These are phyloP conservation scores for Neoascia interrupta DNA, from an alignment of 2,888 invertebrate species.

Conservation along the genomic window DNA sequence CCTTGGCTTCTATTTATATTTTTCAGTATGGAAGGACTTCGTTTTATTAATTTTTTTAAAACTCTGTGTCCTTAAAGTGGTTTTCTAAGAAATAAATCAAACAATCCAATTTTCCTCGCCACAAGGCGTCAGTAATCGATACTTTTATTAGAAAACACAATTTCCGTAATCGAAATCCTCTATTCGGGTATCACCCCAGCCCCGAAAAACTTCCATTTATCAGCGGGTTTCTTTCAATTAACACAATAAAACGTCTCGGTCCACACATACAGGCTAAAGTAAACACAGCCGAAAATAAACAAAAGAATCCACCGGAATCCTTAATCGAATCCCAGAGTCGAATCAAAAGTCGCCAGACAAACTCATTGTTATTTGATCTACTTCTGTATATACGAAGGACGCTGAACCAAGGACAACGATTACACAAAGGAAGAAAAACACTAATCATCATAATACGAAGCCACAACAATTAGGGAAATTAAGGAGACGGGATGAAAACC, in stretches of 20 bases:
- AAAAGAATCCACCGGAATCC: conserved; percentile 3
- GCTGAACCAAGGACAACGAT: background rate
- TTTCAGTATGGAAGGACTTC: too few species aligned
- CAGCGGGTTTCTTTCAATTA: conserved; percentile 22
- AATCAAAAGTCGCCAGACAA: conserved; percentile 25
- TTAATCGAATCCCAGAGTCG: conserved; percentile 24
- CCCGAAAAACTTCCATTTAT: background rate
- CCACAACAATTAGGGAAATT: conserved; percentile 47
- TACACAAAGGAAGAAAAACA: background rate
- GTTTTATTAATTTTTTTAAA: too few species aligned
- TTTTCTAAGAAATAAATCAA: too few species aligned
- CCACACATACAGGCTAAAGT: too few species aligned
- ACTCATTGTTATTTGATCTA: conserved; percentile 4
- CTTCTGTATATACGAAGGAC: too few species aligned
- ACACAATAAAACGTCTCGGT: conserved; percentile 21
- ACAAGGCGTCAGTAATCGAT: conserved; percentile 28
- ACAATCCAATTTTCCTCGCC: conserved; percentile 26
- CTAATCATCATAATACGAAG: background rate
- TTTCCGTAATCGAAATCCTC: conserved; percentile 24
- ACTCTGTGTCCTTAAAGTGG: too few species aligned
- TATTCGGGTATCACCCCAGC: background rate
- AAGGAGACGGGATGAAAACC: background rate
- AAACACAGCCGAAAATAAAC: conserved; percentile 3
- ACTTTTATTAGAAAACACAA: conserved; percentile 22
- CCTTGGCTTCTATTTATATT: too few species aligned